phyloP scores from a whole-genome alignment of 2,113 vertebrate species.

The Sterna hirundo region DNA sequence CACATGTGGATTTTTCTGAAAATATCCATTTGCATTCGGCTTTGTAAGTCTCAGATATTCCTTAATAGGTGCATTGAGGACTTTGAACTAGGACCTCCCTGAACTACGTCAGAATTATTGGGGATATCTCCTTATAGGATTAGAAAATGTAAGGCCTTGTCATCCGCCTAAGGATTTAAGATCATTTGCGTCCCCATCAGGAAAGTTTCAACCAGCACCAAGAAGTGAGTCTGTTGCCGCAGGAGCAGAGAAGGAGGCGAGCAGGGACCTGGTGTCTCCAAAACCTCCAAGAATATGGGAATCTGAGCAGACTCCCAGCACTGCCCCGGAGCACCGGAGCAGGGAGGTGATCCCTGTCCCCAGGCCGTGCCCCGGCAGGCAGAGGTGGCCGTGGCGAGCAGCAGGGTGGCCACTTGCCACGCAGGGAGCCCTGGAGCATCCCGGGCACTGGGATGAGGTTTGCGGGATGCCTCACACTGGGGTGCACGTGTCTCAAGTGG shows the following conservation, averaged over 20 bases:
- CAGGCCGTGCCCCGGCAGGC: not conserved
- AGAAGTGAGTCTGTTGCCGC: not conserved
- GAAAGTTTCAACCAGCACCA: not conserved
- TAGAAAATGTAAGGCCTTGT: not conserved
- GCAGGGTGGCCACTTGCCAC: rapidly evolving
- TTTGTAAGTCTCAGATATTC: not conserved
- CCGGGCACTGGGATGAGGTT: not conserved
- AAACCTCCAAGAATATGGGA: not conserved
- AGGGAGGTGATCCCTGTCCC: not conserved
- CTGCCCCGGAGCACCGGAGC: not conserved
- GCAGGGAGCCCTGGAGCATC: not conserved
- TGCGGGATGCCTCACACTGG: not conserved
- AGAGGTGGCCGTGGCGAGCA: not conserved
- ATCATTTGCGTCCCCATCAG: not conserved
- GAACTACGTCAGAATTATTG: not conserved
- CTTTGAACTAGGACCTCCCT: not conserved
- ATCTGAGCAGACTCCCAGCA: rapidly evolving
- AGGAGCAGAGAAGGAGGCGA: not conserved
- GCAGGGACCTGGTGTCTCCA: too few relatives aligned
- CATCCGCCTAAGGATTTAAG: not conserved
- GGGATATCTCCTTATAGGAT: not conserved
- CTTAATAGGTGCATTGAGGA: not conserved
- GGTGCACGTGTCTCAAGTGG: not conserved
- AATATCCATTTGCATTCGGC: rapidly evolving
- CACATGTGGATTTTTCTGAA: not conserved